These are phyloP conservation scores for Tangachromis dhanisi DNA, from an alignment of 2,113 vertebrate species.

Conservation along the genomic window DNA sequence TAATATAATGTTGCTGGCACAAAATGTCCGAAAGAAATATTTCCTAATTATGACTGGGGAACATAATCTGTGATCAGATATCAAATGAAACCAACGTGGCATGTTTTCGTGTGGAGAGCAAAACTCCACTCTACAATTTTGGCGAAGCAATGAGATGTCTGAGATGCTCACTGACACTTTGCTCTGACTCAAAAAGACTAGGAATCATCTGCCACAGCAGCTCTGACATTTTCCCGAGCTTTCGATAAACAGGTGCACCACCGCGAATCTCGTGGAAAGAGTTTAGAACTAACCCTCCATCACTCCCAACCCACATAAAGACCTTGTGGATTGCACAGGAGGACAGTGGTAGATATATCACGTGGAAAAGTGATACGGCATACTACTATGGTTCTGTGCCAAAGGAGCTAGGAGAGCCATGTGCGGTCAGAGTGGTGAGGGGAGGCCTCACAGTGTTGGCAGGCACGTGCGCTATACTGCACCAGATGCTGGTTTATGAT, in stretches of 20 bases:
- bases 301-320: conserved; percentile 44
- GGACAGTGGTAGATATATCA: conserved; percentile 22
- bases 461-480: not conserved
- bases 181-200: conserved; percentile 31
- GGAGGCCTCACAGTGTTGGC: conserved; percentile 44
- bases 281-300: conserved; percentile 21
- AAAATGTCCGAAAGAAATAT: conserved; percentile 44
- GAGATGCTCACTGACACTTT: conserved; percentile 39
- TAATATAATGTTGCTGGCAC: conserved; percentile 47
- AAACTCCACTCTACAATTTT: conserved; percentile 59
- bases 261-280: conserved; percentile 34
- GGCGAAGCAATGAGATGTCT: conserved; percentile 55
- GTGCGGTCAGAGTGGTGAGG: conserved; percentile 56
- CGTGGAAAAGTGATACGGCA: conserved; percentile 1
- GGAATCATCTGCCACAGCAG: conserved; percentile 22
- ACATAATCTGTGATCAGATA: conserved; percentile 65
- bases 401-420: conserved; percentile 40
- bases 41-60: conserved; percentile 60
- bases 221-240: conserved; percentile 34
- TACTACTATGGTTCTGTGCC: conserved; percentile 14
- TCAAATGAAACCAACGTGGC: conserved; percentile 56
- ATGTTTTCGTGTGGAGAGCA: conserved; percentile 51
- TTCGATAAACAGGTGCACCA: conserved; percentile 60
- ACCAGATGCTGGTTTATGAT: conserved; percentile 29
- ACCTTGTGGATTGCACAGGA: conserved; percentile 22